phyloP scores from a whole-genome alignment of 2,888 invertebrate species.

The Perizoma flavofasciatum region DNA sequence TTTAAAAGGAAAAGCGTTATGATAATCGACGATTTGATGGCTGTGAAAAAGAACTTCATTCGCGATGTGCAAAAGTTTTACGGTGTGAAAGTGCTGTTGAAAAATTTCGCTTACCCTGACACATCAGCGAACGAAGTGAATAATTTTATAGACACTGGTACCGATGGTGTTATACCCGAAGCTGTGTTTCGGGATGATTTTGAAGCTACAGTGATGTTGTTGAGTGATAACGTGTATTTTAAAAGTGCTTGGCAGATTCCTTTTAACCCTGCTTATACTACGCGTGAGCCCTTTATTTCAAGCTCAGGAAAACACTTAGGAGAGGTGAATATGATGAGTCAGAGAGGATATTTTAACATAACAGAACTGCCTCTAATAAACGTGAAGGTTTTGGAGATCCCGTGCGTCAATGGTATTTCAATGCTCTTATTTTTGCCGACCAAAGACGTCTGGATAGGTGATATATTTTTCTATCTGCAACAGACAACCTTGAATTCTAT shows the following conservation, averaged over 20 bases:
- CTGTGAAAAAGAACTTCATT: conserved; percentile 52
- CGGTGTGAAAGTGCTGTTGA: conserved; percentile 48
- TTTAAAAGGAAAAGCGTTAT: conserved; percentile 53
- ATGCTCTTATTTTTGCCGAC: conserved; percentile 62
- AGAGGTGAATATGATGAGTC: conserved; percentile 64
- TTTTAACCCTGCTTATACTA: conserved; percentile 53
- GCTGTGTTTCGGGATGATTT: conserved; percentile 58
- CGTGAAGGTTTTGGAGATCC: conserved; percentile 60
- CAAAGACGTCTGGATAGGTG: conserved; percentile 42
- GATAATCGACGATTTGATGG: conserved; percentile 53
- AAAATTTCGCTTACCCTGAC: conserved; percentile 52
- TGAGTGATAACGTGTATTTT: conserved; percentile 60
- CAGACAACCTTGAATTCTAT: conserved; percentile 53
- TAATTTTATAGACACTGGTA: conserved; percentile 43
- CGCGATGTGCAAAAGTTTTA: conserved; percentile 47
- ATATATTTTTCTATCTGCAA: conserved; percentile 57
- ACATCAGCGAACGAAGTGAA: conserved; percentile 51
- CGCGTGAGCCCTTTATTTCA: conserved; percentile 43
- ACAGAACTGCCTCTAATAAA: conserved; percentile 49
- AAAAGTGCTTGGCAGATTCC: conserved; percentile 57
- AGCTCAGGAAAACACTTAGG: conserved; percentile 35
- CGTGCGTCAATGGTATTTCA: conserved; percentile 47
- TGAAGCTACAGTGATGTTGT: conserved; percentile 48
- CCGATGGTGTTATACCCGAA: conserved; percentile 45
- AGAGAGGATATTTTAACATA: conserved; percentile 54